These are phyloP conservation scores for Chirona hameri DNA, from an alignment of 2,888 invertebrate species.

Conservation along the genomic window DNA sequence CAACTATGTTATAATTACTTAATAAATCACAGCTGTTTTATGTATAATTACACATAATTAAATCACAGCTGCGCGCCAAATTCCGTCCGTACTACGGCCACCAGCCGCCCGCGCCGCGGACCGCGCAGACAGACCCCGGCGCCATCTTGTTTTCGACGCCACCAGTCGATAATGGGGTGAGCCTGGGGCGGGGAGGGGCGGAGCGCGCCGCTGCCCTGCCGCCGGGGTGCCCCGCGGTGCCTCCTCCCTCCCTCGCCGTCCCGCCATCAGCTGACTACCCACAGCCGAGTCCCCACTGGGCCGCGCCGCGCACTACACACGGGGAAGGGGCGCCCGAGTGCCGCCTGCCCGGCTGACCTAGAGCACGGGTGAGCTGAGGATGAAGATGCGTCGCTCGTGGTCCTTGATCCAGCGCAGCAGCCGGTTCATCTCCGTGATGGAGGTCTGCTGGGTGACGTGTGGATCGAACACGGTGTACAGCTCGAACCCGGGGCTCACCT, in stretches of 20 bases:
- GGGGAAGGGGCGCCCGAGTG: no score
- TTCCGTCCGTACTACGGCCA: no score
- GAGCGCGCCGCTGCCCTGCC: no score
- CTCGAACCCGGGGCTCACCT: conserved; percentile 84
- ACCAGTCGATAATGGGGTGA: neutral
- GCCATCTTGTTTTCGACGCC: no score
- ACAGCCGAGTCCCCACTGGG: no score
- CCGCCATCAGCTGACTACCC: neutral
- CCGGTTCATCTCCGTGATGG: conserved; percentile 81
- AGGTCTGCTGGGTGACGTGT: conserved; percentile 75
- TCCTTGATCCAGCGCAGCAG: conserved; percentile 90
- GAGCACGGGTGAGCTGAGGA: conserved; percentile 76
- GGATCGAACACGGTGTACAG: conserved; percentile 90
- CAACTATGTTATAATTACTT: no score
- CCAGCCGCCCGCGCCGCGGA: no score
- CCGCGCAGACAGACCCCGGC: no score
- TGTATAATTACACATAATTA: no score
- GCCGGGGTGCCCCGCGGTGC: neutral
- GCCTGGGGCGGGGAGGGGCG: neutral
- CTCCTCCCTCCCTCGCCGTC: neutral
- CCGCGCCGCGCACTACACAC: no score
- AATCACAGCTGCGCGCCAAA: no score
- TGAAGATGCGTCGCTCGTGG: conserved; percentile 86
- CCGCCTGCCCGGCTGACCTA: conserved; percentile 43
- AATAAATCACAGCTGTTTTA: no score